These are phyloP conservation scores for Temnothorax rugatulus DNA, from an alignment of 2,888 invertebrate genomes.

Conservation along the genomic window DNA sequence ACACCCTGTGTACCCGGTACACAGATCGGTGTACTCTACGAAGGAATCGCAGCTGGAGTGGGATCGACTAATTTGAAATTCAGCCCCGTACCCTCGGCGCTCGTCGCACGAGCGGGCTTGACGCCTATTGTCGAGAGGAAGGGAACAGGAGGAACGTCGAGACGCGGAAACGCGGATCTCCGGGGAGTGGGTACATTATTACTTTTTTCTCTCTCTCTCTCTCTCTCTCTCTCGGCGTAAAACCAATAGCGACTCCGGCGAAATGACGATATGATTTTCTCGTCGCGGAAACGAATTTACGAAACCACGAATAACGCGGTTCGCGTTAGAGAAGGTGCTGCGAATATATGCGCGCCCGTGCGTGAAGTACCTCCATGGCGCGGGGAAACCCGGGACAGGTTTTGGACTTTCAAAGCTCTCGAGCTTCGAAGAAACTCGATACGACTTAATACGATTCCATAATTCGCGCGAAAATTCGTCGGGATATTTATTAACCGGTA, in stretches of 20 bases:
- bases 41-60: conserved; percentile 53
- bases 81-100: conserved; percentile 73
- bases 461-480: conserved; percentile 32
- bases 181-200: conserved; percentile 64
- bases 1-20: conserved; percentile 47
- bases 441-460: conserved; percentile 49
- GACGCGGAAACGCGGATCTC: conserved; percentile 26
- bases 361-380: conserved; percentile 33
- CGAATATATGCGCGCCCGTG: conserved; percentile 59
- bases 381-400: conserved; percentile 18
- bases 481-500: conserved; percentile 38
- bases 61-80: conserved; percentile 79
- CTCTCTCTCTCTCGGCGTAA: conserved; percentile 56
- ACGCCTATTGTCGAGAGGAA: conserved; percentile 51
- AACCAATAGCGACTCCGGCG: conserved; percentile 61
- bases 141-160: conserved; percentile 12
- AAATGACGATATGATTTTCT: conserved; percentile 75
- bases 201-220: conserved; percentile 67
- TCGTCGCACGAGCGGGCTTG: conserved; percentile 80
- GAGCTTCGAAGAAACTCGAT: conserved; percentile 45
- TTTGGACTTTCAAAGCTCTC: conserved; percentile 46
- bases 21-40: conserved; percentile 43
- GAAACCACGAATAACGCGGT: conserved; percentile 52
- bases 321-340: conserved; percentile 38
- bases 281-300: conserved; percentile 74